A percentile compares a stretch with the other conserved stretches of the same genome.
phyloP scores from a whole-genome alignment of 2,113 vertebrate species.

The Plecotus auritus region DNA sequence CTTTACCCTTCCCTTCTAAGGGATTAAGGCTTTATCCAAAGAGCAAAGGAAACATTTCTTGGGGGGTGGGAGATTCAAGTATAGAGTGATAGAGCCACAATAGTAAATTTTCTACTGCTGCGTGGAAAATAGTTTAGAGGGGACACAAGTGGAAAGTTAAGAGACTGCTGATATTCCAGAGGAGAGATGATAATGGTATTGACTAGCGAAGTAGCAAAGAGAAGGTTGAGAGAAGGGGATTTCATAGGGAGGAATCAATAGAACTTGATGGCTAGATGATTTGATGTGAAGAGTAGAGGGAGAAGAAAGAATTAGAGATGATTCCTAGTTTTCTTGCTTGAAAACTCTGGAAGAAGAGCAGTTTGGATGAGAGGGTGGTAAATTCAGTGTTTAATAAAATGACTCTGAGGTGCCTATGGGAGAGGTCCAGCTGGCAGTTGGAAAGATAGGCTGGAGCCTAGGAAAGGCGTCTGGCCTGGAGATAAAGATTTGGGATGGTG shows the following conservation, averaged over 20 bases:
- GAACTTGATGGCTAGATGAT: background rate
- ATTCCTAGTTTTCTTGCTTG: slow-evolving; percentile 8
- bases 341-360: slow-evolving; percentile 3
- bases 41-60: slow-evolving; percentile 28
- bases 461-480: background rate
- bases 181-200: background rate
- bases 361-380: background rate
- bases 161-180: background rate
- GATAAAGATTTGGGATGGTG: background rate
- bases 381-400: background rate
- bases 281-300: background rate
- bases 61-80: background rate
- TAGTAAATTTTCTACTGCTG: slow-evolving; percentile 14
- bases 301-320: slow-evolving; percentile 4
- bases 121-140: background rate
- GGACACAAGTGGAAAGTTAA: background rate
- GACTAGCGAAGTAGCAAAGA: background rate
- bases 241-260: background rate
- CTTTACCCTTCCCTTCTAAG: background rate
- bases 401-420: background rate
- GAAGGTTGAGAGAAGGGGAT: background rate
- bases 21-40: slow-evolving; percentile 36
- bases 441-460: background rate
- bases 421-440: background rate
- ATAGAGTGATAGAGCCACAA: background rate